A percentile compares a stretch with the other conserved stretches of the same genome.
Evolutionary conservation across 1,140 invertebrate genomes (phyloP).

Genomic region (Babylonia areolata): DNA sequence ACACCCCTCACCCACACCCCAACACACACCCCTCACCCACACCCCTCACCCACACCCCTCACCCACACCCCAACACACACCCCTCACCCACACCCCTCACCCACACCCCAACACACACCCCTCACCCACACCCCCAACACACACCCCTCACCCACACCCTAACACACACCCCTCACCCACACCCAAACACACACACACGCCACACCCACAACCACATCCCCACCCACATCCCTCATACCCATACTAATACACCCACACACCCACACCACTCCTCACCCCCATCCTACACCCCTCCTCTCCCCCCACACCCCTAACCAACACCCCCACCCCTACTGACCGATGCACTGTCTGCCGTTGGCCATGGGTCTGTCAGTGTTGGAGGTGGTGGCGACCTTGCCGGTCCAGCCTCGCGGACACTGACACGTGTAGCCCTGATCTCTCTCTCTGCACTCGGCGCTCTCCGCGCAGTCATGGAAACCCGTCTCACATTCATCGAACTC

Average conservation of each 20-base stretch:
- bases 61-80: too few species aligned
- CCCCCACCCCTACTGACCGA: background rate
- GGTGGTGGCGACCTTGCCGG: background rate
- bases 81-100: too few species aligned
- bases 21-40: too few species aligned
- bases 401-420: background rate
- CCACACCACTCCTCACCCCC: too few species aligned
- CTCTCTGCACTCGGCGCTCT: background rate
- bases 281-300: background rate
- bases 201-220: too few species aligned
- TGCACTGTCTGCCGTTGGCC: background rate
- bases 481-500: background rate
- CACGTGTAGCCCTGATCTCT: background rate
- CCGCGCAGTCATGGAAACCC: constrained; percentile 8
- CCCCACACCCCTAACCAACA: background rate
- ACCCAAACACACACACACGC: background rate
- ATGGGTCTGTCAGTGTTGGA: background rate
- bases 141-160: too few species aligned
- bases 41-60: too few species aligned
- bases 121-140: too few species aligned
- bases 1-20: too few species aligned
- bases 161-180: too few species aligned
- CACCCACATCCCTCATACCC: too few species aligned
- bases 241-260: background rate
- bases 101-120: background rate